phyloP scores from a whole-genome alignment of 1,140 invertebrate genomes.

The Phortica variegata region DNA sequence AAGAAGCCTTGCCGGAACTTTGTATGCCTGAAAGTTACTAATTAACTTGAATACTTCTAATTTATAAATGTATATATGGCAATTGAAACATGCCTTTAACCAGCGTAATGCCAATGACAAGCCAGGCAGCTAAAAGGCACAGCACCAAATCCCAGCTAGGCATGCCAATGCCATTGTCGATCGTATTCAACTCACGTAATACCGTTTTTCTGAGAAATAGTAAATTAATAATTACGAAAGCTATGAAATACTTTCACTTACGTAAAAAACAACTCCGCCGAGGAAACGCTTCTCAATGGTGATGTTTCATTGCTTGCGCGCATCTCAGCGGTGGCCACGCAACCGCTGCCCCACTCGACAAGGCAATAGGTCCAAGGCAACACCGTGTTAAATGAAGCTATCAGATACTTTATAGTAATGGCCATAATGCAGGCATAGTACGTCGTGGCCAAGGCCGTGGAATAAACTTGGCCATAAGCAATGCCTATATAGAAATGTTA shows the following conservation, averaged over 20 bases:
- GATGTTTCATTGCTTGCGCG: not conserved
- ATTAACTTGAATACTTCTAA: no score
- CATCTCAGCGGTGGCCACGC: constrained; percentile 44
- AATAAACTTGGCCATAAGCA: constrained; percentile 72
- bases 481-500: constrained; percentile 60
- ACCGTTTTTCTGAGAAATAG: constrained; percentile 59
- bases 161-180: constrained; percentile 65
- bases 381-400: constrained; percentile 64
- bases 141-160: constrained; percentile 68
- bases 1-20: constrained; percentile 66
- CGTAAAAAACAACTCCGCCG: constrained; percentile 59
- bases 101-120: constrained; percentile 68
- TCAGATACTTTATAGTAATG: constrained; percentile 68
- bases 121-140: constrained; percentile 71
- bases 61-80: no score
- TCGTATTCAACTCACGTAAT: constrained; percentile 61
- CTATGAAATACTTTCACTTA: constrained; percentile 27
- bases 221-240: not conserved
- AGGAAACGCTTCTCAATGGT: constrained; percentile 28
- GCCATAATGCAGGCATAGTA: constrained; percentile 75
- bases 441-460: constrained; percentile 71
- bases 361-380: constrained; percentile 71
- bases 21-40: constrained; percentile 60
- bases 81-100: constrained; percentile 55
- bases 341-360: constrained; percentile 61